A percentile compares a stretch with the other conserved stretches of the same genome.
phyloP scores from a whole-genome alignment of 1,140 invertebrate genomes.

The Pinna nobilis region DNA sequence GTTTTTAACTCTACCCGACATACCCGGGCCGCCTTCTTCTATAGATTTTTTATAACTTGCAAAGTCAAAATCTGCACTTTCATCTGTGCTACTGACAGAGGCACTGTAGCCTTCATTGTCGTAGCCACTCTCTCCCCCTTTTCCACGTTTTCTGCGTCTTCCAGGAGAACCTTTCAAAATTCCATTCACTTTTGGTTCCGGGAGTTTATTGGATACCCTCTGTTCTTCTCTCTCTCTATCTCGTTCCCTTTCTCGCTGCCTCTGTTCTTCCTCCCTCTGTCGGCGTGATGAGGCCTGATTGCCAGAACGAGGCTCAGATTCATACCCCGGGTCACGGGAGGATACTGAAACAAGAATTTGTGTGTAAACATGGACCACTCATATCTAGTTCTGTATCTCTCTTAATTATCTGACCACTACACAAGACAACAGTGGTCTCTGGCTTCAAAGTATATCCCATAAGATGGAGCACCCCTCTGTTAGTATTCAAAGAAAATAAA shows the following conservation, averaged over 20 bases:
- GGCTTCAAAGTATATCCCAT: no score
- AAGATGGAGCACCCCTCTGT: no score
- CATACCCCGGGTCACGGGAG: no score
- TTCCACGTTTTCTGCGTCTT: background rate
- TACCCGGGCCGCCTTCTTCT: background rate
- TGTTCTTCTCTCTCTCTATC: background rate
- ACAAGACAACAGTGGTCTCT: no score
- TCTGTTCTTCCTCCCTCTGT: background rate
- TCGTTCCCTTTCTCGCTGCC: background rate
- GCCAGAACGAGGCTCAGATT: background rate
- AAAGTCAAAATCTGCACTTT: slow-evolving; percentile 14
- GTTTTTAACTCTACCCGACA: slow-evolving; percentile 1
- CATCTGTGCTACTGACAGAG: slow-evolving; percentile 17
- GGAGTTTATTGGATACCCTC: background rate
- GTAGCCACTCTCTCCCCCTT: background rate
- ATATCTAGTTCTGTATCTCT: no score
- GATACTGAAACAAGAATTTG: background rate
- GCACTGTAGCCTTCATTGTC: slow-evolving; percentile 14
- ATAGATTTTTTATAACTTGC: slow-evolving; percentile 2
- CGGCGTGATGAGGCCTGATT: background rate
- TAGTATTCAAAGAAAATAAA: no score
- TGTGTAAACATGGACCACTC: background rate
- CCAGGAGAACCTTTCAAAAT: slow-evolving; percentile 7
- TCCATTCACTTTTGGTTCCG: slow-evolving; percentile 11
- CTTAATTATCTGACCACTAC: no score